These are phyloP conservation scores for Coleophora flavipennella DNA, from an alignment of 2,888 invertebrate species.

Conservation along the genomic window DNA sequence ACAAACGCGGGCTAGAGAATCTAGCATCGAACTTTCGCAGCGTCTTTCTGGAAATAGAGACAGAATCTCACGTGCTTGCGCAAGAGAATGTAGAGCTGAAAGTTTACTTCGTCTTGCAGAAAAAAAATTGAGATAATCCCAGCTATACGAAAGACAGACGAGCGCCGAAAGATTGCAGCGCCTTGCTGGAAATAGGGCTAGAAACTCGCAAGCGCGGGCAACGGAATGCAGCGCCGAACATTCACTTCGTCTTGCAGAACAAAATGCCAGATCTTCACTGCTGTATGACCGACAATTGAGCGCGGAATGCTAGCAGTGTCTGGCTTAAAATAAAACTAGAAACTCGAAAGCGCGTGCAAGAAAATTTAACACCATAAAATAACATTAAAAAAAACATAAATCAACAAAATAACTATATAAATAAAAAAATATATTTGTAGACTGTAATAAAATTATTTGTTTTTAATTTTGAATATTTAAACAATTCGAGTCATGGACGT, in stretches of 20 bases:
- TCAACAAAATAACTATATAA: no score
- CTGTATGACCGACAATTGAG: no score
- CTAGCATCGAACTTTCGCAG: slow-evolving; percentile 5
- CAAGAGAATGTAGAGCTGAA: background rate
- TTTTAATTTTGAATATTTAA: no score
- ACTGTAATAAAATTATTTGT: no score
- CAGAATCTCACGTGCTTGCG: background rate
- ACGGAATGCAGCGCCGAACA: background rate
- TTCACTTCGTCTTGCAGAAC: slow-evolving; percentile 2
- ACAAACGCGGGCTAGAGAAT: slow-evolving; percentile 4
- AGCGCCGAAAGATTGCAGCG: background rate
- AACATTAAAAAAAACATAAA: no score
- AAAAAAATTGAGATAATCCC: slow-evolving; percentile 1
- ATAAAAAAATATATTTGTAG: no score
- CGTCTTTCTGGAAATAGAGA: slow-evolving; percentile 1
- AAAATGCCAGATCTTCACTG: slow-evolving; percentile 2
- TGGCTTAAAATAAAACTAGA: no score
- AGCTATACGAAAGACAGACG: background rate
- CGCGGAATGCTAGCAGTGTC: no score
- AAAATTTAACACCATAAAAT: no score
- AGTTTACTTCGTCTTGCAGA: background rate
- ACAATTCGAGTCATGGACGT: no score
- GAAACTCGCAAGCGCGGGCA: slow-evolving; percentile 5
- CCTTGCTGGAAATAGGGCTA: slow-evolving; percentile 1
- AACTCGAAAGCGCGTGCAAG: no score